Conservation (phyloP, 2,888 invertebrate species). For the Synanthedon andrenaeformis region DNA sequence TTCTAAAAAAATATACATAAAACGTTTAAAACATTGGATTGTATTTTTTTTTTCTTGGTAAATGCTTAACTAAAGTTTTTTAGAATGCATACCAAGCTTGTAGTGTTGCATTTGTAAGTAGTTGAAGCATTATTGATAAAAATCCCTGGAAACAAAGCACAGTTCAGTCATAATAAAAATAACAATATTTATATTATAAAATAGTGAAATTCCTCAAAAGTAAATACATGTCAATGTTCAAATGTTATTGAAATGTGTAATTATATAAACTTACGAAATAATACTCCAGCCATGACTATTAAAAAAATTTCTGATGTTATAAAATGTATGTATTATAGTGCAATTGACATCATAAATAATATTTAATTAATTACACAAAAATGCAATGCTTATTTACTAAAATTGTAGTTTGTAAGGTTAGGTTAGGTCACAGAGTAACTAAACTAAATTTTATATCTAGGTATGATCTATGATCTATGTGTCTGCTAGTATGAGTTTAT, state of each 20-base stretch:
- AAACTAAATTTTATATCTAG: too few species aligned
- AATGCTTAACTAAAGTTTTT: background rate
- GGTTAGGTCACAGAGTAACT: too few species aligned
- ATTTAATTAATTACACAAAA: too few species aligned
- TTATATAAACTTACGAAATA: constrained; percentile 38
- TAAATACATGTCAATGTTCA: too few species aligned
- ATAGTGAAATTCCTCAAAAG: too few species aligned
- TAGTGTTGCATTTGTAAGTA: constrained; percentile 27
- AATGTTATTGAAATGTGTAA: too few species aligned
- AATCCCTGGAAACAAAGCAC: constrained; percentile 27
- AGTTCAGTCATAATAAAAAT: background rate
- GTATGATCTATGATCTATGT: too few species aligned
- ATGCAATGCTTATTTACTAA: too few species aligned
- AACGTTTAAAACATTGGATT: background rate
- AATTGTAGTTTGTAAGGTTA: too few species aligned
- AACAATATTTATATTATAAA: background rate
- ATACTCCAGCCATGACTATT: constrained; percentile 37
- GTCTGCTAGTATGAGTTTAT: too few species aligned
- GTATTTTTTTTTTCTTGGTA: background rate
- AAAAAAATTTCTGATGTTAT: background rate
- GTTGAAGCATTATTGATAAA: constrained; percentile 18
- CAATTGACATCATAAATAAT: too few species aligned
- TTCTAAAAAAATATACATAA: constrained; percentile 35
- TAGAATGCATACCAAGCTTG: constrained; percentile 36
- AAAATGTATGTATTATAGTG: background rate